A percentile compares a stretch with the other conserved stretches of the same genome.
Evolutionary conservation across 1,140 invertebrate species (phyloP).

Genomic region (Pentalonia nigronervosa): DNA sequence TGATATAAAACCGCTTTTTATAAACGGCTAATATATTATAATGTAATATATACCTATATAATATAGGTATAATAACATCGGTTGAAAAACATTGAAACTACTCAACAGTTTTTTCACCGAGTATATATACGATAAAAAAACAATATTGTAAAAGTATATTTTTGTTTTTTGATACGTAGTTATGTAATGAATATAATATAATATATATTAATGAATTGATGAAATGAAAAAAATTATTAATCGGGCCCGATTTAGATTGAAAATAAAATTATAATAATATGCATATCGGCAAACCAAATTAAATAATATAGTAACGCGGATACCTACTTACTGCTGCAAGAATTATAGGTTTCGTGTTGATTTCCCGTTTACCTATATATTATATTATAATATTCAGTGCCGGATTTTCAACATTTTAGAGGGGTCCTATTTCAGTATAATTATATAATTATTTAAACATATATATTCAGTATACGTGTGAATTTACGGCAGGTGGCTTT

Average conservation of each 20-base stretch:
- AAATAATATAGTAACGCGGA: background rate
- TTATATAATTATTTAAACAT: too few species aligned
- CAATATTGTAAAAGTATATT: background rate
- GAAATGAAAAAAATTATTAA: background rate
- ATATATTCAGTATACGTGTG: too few species aligned
- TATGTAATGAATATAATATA: background rate
- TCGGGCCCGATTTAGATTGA: background rate
- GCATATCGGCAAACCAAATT: background rate
- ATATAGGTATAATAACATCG: background rate
- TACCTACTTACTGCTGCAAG: background rate
- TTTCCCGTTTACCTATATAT: too few species aligned
- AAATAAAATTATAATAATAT: background rate
- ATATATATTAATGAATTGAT: background rate
- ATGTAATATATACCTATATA: too few species aligned
- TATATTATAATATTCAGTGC: too few species aligned
- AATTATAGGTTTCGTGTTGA: background rate
- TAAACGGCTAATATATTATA: background rate
- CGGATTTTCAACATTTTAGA: too few species aligned
- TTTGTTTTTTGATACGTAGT: background rate
- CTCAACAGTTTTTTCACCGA: background rate
- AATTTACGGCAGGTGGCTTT: too few species aligned
- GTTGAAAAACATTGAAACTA: background rate
- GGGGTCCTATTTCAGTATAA: too few species aligned
- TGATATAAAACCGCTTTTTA: background rate
- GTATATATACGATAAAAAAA: background rate